Evolutionary conservation across 2,888 invertebrate species (phyloP), one percentile per base, ranked within the genome.

Genomic region (Ophioninae sp.): DNA sequence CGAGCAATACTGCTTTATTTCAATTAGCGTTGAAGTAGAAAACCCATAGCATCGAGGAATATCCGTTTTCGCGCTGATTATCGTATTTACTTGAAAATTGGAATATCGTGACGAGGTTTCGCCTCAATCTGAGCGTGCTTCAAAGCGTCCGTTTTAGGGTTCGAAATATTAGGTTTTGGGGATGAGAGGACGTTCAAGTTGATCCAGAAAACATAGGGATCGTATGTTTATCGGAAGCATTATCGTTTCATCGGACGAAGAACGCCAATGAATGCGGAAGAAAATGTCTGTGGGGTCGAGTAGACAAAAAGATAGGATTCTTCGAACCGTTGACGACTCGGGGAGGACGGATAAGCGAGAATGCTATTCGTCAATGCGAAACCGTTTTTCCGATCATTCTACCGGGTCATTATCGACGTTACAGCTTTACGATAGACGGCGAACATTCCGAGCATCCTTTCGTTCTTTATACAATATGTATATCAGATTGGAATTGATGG

Each of bases 391-490:
- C 37, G 58, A 30, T 44, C 30, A 23, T 44, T 37, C 63, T 10
- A 8, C 67, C 65, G 81, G 79, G 22, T 41, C 67, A 41, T 67
- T 85, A 86, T 86, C 85, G 82, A 67, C 86, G 88, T 89, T 89
- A 89, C 89, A 30, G 88, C 88, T 89, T 89, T 87, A 87, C 87
- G 86, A 89, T 86, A 87, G 87, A 87, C 86, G 74, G 67, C 73
- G 71, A 23, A 58, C 68, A 51, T 68, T 51, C 23, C 51, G 44
- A 37, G 51, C 13, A 17, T 37, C 44, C 8, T 23, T 22, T 22
- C 51, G 22, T 22, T 1, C 39, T 20, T 5, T n/a, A 1, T 20
- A 8, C 44, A 44, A 44, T 13, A 44, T 44, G 13, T 44, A 44
- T 44, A 44, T 44, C 30, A 3, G 30, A 30, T 30, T 30, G 30